Evolutionary conservation across 2,888 invertebrate species (phyloP), one percentile per base, ranked within the genome.

Genomic region (Drosophila monieri): DNA sequence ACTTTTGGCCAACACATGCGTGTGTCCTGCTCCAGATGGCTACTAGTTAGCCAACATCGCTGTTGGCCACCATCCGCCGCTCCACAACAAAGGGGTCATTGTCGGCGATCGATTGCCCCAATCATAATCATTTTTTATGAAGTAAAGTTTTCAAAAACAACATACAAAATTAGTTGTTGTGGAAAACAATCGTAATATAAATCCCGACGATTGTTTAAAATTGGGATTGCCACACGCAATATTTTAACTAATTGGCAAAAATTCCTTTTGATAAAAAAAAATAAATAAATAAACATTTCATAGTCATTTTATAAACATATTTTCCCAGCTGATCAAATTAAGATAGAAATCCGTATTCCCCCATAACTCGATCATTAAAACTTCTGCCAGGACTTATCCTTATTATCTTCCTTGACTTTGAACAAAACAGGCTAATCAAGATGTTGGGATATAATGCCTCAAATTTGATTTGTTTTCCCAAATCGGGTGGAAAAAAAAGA

Each of bases 21-120:
- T 85, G 85, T 80, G 65, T 61, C 68, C 43, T 66, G 62, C 65
- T 47, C 65, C 77, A 80, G 77, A 73, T 84, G 85, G 78, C 60
- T 61, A 53, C 68, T 32, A 46, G 37, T 55, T 65, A 44, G 27
- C 52, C 62, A n/a, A n/a, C n/a, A 65, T 65, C 62, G 23, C 15
- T 39, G 43, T 30, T 27, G 18, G 25, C 41, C 61, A 37, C 23
- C 54, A 15, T 35, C 47, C 60, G 10, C 21, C 30, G 32, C 57
- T 35, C 39, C 39, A 25, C 41, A 65, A 37, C 62, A 65, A 53
- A 64, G 61, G 58, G 54, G 35, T 25, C 49, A 12, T 35, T n/a
- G 35, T 35, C 35, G 35, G 35, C 35, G 35, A 35, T 35, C 35
- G 35, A 35, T 15, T 27, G 49, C 12, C 10, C n/a, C 65, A 44